phyloP scores from a whole-genome alignment of 2,888 invertebrate species.

The Rhimphoctona megacephalus region DNA sequence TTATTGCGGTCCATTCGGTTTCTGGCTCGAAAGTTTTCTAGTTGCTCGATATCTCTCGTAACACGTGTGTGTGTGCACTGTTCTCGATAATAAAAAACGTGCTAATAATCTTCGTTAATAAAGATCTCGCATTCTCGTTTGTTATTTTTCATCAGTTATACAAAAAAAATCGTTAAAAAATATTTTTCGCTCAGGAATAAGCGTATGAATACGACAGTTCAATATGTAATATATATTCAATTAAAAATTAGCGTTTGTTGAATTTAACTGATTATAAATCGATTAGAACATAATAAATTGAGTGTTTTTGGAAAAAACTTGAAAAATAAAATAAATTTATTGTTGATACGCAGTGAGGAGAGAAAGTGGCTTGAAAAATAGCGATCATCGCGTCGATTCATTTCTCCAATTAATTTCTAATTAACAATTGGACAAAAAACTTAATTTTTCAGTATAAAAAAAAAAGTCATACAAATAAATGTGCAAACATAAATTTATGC shows the following conservation, averaged over 20 bases:
- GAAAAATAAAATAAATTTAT: neutral
- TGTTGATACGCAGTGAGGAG: neutral
- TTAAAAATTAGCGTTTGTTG: neutral
- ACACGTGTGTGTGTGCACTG: conserved; percentile 73
- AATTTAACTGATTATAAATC: neutral
- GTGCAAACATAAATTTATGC: neutral
- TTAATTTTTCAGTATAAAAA: too few relatives aligned
- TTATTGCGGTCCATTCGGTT: conserved; percentile 47
- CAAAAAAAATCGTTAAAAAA: neutral
- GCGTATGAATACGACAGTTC: neutral
- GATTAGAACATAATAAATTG: neutral
- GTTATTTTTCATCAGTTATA: neutral
- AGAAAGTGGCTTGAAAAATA: neutral
- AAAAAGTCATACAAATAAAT: neutral
- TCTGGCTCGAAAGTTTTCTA: conserved; percentile 60
- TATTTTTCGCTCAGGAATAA: neutral
- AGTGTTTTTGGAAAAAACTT: neutral
- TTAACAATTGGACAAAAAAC: too few relatives aligned
- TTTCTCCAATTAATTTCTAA: too few relatives aligned
- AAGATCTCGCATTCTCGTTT: conserved; percentile 1
- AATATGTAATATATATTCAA: neutral
- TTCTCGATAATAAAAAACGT: conserved; percentile 12
- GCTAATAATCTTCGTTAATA: conserved; percentile 7
- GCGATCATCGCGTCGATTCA: too few relatives aligned
- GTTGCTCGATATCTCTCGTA: conserved; percentile 70